Conservation (phyloP, 2,113 vertebrate genomes). For the Oceanites oceanicus region DNA sequence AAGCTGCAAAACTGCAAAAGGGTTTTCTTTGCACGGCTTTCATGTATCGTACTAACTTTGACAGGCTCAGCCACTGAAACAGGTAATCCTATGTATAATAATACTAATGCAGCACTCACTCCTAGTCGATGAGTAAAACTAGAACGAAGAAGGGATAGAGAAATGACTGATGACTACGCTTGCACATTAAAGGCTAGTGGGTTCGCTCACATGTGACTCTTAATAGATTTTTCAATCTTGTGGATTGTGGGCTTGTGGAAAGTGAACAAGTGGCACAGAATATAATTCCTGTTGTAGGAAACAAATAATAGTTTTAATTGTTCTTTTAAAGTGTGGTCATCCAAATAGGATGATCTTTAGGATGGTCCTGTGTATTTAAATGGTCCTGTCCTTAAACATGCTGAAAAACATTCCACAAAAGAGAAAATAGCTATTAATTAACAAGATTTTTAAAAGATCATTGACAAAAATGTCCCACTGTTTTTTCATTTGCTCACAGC, state of each 20-base stretch:
- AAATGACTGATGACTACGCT: not conserved
- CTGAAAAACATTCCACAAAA: not conserved
- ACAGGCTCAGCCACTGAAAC: not conserved
- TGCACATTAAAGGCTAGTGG: not conserved
- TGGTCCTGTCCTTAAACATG: not conserved
- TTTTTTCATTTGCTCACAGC: not conserved
- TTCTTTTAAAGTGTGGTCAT: not conserved
- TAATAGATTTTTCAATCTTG: constrained; percentile 47
- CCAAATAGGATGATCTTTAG: not conserved
- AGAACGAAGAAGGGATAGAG: not conserved
- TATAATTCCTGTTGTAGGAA: not conserved
- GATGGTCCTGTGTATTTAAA: not conserved
- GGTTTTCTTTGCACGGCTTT: not conserved
- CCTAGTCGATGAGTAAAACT: not conserved
- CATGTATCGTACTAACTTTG: not conserved
- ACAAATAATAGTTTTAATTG: not conserved
- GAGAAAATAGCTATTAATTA: not conserved
- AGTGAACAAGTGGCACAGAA: not conserved
- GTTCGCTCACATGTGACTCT: constrained; percentile 10
- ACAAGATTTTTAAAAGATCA: not conserved
- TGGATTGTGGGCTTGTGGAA: constrained; percentile 5
- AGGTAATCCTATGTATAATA: not conserved
- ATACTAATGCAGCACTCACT: not conserved
- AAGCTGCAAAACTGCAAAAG: not conserved
- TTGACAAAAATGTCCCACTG: not conserved